Evolutionary conservation across 2,888 invertebrate species (phyloP), one percentile per base, ranked within the genome.

Genomic region (Colletes collaris): DNA sequence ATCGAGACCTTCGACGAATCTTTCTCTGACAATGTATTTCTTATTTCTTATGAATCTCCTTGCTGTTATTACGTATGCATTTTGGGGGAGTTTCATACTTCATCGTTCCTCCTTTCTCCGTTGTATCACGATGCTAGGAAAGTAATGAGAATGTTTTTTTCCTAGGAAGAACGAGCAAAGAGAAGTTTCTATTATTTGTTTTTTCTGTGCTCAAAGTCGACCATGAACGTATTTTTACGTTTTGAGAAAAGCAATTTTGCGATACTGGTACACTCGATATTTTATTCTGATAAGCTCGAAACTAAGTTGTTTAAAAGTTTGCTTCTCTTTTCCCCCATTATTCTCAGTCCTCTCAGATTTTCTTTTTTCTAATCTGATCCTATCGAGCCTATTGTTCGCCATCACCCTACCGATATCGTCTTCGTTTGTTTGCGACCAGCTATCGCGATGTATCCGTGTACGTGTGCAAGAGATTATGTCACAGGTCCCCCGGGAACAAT

Each of bases 401-500:
- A 19, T 35, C 5, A 46, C 56, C 10, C 37, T 37, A 4, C 37
- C 37, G 44, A 55, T 56, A 40, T 8, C 16, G 10, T 8, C 46
- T 19, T 60, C 19, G 56, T 49, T 46, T 59, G n/a, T 68, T 44
- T 55, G 7, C 8, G 5, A 16, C 5, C 35, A 16, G 44, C n/a
- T 58, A 64, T 55, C 70, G 11, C 56, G 50, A 76, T 55, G 27
- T 50, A 53, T 27, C 35, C 35, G 53, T 67, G 66, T 35, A 60
- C 68, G 64, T 65, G 64, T 65, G 52, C 50, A 35, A 16, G 35
- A 44, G 37, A 60, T 91, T 88, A 90, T 89, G 88, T 90, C 91
- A 90, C 84, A 76, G 85, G 49, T 66, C 62, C 27, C 44, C 35
- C n/a, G 53, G 53, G 53, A 67, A 75, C 80, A 78, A 73, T 78